These are phyloP conservation scores for Camponotus fellah DNA, from an alignment of 2,888 invertebrate species.

Conservation along the genomic window DNA sequence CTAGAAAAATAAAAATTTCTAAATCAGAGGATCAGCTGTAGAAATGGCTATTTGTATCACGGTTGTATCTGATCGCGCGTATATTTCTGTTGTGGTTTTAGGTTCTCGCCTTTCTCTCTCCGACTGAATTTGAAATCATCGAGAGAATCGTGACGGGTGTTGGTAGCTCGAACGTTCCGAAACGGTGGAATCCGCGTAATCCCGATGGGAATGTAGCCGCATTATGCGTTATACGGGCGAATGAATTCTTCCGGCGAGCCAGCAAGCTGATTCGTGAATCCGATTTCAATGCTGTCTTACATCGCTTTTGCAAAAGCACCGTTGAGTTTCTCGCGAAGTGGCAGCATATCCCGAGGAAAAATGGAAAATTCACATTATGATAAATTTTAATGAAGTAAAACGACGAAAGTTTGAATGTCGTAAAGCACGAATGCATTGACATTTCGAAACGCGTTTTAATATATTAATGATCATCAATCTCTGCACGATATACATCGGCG, in stretches of 20 bases:
- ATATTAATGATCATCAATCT: not conserved
- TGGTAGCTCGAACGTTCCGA: constrained; percentile 6
- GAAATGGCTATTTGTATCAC: not conserved
- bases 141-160: constrained; percentile 24
- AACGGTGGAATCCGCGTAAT: constrained; percentile 40
- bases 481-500: not conserved
- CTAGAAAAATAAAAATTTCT: not conserved
- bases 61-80: not conserved
- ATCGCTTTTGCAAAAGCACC: not conserved
- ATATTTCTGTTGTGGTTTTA: constrained; percentile 16
- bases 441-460: constrained; percentile 12
- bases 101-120: not conserved
- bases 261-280: constrained; percentile 46
- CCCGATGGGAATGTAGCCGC: constrained; percentile 41
- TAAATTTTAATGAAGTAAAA: not conserved
- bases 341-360: not conserved
- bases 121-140: constrained; percentile 28
- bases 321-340: constrained; percentile 17
- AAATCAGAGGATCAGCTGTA: not conserved
- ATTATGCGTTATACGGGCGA: constrained; percentile 48
- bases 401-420: not conserved
- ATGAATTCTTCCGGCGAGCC: constrained; percentile 43
- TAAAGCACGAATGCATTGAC: not conserved
- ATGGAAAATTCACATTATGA: not conserved
- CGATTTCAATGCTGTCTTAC: constrained; percentile 35